Evolutionary conservation across 1,140 invertebrate species (phyloP), one percentile per base, ranked within the genome.

Genomic region (Temnothorax longispinosus): DNA sequence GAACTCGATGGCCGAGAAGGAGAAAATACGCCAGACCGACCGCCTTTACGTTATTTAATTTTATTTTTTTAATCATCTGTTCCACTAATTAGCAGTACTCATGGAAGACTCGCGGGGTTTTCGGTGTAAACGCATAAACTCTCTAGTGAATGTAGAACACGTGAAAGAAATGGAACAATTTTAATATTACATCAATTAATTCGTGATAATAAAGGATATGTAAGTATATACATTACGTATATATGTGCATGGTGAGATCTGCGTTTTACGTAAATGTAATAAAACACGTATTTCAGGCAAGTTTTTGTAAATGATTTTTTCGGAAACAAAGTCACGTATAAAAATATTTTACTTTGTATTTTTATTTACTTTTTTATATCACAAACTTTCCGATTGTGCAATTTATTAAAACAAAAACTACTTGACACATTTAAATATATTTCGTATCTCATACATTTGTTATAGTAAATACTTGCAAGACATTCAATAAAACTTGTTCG

Each of bases 1-100:
- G 74, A 82, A 90, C 89, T 76, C 86, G 86, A 71, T 80, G 86
- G 72, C 67, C 62, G 64, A 74, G 52, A 67, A 80, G 41, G 86
- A 67, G 69, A 86, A 88, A 88, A 88, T 64, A 32, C 62, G 80
- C 71, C 81, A 35, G 82, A 86, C 35, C 76, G 44, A 71, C 86
- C 32, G 77, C 72, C 77, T 90, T 44, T 64, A 74, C 10, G 11
- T 21, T 44, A 27, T 27, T 27, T 27, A 1, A 41, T 38, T 44
- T 54, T 35, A 72, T 60, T 60, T 74, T 60, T 60, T 74, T 15
- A 74, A 50, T 50, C 18, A 18, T 8, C 27, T n/a, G 80, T 84
- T 38, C 32, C 54, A 50, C 32, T 60, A 84, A 84, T 75, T 84
- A 84, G 50, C 52, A 18, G 21, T 21, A 47, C n/a, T 58, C 38